Evolutionary conservation across 1,140 invertebrate species (phyloP).

Genomic region (Diachasma alloeum): DNA sequence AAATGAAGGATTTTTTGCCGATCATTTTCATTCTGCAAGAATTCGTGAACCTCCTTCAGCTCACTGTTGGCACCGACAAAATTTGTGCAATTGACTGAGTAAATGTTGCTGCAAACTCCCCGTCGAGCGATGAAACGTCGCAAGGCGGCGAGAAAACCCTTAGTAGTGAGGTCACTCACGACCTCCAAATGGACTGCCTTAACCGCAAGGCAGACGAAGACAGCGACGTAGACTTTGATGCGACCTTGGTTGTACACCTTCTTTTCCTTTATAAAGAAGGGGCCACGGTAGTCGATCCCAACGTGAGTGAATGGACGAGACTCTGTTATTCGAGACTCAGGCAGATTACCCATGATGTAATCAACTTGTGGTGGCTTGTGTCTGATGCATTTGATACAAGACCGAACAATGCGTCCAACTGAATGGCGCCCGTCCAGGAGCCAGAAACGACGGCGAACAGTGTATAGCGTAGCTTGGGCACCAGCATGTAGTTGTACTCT

Average conservation of each 20-base stretch:
- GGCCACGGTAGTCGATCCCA: conserved; percentile 49
- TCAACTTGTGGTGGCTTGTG: conserved; percentile 18
- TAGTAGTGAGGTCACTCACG: neutral
- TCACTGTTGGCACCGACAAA: neutral
- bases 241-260: conserved; percentile 17
- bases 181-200: conserved; percentile 30
- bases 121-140: conserved; percentile 4
- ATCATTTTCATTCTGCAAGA: too few species aligned
- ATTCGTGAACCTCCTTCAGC: too few species aligned
- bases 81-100: conserved; percentile 12
- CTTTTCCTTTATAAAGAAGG: conserved; percentile 39
- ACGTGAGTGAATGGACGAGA: conserved; percentile 42
- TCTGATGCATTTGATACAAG: conserved; percentile 29
- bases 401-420: conserved; percentile 10
- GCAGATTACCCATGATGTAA: conserved; percentile 45
- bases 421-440: conserved; percentile 11
- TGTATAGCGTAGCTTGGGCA: neutral
- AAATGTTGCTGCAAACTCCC: neutral
- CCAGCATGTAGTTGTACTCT: conserved; percentile 17
- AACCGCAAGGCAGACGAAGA: conserved; percentile 52
- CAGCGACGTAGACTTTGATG: conserved; percentile 46
- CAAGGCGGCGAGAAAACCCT: conserved; percentile 2
- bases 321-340: conserved; percentile 6
- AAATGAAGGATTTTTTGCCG: too few species aligned
- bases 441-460: conserved; percentile 29